Evolutionary conservation across 2,888 invertebrate genomes (phyloP).

Genomic region (Baccha elongata): DNA sequence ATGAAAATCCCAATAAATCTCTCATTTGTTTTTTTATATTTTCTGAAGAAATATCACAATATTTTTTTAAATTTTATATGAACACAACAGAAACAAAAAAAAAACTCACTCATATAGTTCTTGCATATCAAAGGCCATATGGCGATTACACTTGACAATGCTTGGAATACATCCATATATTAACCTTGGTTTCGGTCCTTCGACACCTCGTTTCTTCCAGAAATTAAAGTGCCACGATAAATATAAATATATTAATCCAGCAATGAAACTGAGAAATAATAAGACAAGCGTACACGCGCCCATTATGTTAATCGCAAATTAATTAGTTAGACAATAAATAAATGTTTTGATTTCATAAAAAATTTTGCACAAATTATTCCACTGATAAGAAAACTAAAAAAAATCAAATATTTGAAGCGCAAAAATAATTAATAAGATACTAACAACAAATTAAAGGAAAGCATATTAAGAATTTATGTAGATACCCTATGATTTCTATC

Average conservation of each 20-base stretch:
- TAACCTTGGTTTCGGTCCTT: slow-evolving; percentile 30
- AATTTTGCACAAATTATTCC: too few relatives aligned
- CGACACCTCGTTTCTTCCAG: slow-evolving; percentile 52
- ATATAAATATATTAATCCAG: slow-evolving; percentile 33
- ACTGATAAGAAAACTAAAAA: too few relatives aligned
- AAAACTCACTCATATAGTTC: slow-evolving; percentile 44
- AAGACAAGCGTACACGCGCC: neutral
- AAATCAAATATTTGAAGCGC: too few relatives aligned
- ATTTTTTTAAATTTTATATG: neutral
- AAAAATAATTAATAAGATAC: too few relatives aligned
- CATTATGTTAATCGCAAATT: too few relatives aligned
- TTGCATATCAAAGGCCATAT: slow-evolving; percentile 39
- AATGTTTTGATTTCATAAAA: too few relatives aligned
- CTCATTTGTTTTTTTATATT: slow-evolving; percentile 42
- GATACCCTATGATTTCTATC: too few relatives aligned
- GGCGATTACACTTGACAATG: slow-evolving; percentile 14
- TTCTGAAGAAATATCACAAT: neutral
- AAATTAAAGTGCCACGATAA: slow-evolving; percentile 50
- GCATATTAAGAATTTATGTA: too few relatives aligned
- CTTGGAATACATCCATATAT: slow-evolving; percentile 39
- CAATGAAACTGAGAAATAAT: neutral
- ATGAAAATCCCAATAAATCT: slow-evolving; percentile 79
- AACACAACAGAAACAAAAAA: neutral
- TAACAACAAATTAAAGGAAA: too few relatives aligned
- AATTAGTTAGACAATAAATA: too few relatives aligned